Conservation (phyloP, 1,140 invertebrate genomes). For the Globodera ellingtonae region DNA sequence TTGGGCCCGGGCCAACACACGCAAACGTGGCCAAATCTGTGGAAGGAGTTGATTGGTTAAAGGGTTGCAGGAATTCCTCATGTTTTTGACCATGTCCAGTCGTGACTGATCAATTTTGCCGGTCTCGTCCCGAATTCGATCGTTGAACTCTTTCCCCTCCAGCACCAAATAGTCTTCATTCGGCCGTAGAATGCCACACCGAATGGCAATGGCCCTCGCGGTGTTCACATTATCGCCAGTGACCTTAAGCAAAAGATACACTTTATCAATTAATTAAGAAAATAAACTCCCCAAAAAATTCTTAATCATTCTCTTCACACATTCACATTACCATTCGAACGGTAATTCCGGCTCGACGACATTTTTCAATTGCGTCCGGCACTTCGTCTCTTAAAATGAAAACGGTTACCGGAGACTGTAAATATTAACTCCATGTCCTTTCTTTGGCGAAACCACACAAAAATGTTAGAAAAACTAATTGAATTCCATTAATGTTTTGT, state of each 20-base stretch:
- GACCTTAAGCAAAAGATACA: no score
- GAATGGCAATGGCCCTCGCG: conserved; percentile 78
- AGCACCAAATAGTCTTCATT: conserved; percentile 64
- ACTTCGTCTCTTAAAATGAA: conserved; percentile 78
- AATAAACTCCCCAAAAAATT: no score
- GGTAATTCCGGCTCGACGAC: conserved; percentile 94
- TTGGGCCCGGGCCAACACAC: conserved; percentile 65
- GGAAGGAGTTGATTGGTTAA: no score
- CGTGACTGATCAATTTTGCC: conserved; percentile 61
- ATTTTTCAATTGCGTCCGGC: conserved; percentile 91
- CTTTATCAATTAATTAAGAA: no score
- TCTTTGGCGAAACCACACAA: no score
- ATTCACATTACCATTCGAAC: conserved; percentile 95
- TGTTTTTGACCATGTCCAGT: conserved; percentile 67
- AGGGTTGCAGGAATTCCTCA: no score
- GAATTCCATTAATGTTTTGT: no score
- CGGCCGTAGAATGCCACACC: conserved; percentile 84
- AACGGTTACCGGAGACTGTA: no score
- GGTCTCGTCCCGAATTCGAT: conserved; percentile 77
- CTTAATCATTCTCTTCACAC: no score
- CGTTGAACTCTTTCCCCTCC: conserved; percentile 64
- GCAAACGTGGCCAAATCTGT: conserved; percentile 60
- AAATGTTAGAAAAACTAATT: no score
- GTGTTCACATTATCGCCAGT: conserved; percentile 71
- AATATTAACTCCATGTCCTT: no score